Conservation (phyloP, 2,888 invertebrate species). For the Luperina testacea region DNA sequence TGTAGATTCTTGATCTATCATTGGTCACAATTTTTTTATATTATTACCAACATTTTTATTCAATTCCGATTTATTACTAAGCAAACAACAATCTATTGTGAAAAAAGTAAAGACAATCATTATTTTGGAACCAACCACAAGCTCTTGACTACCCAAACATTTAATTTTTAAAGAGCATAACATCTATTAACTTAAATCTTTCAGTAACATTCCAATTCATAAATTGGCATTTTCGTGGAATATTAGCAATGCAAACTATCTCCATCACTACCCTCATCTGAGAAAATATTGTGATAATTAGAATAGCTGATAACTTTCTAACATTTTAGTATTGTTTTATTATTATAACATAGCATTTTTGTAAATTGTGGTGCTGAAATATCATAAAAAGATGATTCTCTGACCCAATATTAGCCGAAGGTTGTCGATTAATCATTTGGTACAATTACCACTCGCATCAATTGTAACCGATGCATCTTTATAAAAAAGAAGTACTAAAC, state of each 20-base stretch:
- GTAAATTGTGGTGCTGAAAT: background rate
- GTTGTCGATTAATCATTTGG: background rate
- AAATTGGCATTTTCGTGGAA: no score
- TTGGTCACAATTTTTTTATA: background rate
- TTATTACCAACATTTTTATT: background rate
- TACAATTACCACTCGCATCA: background rate
- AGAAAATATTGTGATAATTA: background rate
- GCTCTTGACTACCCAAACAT: background rate
- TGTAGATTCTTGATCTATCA: background rate
- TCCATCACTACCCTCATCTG: constrained; percentile 14
- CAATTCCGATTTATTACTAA: background rate
- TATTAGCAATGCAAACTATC: background rate
- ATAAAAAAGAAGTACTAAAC: background rate
- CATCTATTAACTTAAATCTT: background rate
- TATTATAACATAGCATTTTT: background rate
- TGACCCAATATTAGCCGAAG: background rate
- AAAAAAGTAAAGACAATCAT: background rate
- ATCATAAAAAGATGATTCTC: background rate
- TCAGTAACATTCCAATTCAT: background rate
- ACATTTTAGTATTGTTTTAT: background rate
- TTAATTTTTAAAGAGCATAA: background rate
- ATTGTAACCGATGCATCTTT: background rate
- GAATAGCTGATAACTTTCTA: background rate
- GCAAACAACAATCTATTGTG: background rate
- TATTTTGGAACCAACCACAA: constrained; percentile 1